Conservation (phyloP, 1,140 invertebrate genomes). For the Scaptomyza montana region DNA sequence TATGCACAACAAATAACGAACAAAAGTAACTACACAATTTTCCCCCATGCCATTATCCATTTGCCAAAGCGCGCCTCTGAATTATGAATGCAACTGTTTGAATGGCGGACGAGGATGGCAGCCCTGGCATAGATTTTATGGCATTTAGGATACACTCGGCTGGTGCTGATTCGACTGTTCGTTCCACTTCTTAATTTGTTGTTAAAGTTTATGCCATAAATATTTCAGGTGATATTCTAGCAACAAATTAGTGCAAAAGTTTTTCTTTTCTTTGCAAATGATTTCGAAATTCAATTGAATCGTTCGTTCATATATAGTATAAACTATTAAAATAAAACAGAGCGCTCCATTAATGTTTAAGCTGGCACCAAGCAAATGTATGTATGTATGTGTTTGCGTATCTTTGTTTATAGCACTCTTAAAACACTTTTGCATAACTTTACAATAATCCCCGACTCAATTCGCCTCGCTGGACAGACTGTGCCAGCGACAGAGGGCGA, state of each 20-base stretch:
- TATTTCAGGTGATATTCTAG: conserved; percentile 51
- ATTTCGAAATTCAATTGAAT: conserved; percentile 18
- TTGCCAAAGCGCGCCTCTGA: conserved; percentile 18
- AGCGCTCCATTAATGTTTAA: conserved; percentile 20
- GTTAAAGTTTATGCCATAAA: conserved; percentile 54
- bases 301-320: not conserved
- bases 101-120: conserved; percentile 12
- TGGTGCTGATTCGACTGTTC: not conserved
- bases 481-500: not conserved
- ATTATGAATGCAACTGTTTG: conserved; percentile 54
- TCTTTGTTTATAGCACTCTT: conserved; percentile 14
- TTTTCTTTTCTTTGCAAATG: not conserved
- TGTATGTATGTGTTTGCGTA: not conserved
- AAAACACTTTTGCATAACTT: conserved; percentile 52
- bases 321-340: not conserved
- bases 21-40: conserved; percentile 12
- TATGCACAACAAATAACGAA: not conserved
- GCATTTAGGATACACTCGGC: conserved; percentile 8
- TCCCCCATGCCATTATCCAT: not conserved
- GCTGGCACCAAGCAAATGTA: not conserved
- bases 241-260: conserved; percentile 42
- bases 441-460: conserved; percentile 48
- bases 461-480: conserved; percentile 35
- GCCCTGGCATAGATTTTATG: conserved; percentile 58
- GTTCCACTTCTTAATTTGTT: conserved; percentile 44